These are phyloP conservation scores for Coregonus ussuriensis DNA, from an alignment of 2,797 vertebrate genomes.

Conservation along the genomic window DNA sequence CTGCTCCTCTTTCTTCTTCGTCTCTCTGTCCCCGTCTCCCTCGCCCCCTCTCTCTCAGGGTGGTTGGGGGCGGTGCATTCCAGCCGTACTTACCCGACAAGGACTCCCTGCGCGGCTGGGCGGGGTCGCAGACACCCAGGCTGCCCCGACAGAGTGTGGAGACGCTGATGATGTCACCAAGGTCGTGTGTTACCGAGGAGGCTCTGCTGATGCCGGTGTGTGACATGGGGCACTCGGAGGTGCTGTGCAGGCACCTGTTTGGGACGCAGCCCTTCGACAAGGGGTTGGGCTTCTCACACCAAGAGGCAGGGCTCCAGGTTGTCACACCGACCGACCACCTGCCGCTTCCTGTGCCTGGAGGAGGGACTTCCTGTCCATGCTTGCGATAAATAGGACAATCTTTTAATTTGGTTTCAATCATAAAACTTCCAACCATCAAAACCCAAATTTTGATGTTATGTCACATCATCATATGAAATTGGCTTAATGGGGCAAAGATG, in stretches of 20 bases:
- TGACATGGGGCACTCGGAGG: slow-evolving; percentile 77
- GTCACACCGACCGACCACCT: slow-evolving; percentile 45
- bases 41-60: slow-evolving; percentile 46
- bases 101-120: slow-evolving; percentile 72
- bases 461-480: slow-evolving; percentile 29
- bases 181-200: slow-evolving; percentile 72
- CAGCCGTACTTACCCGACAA: slow-evolving; percentile 81
- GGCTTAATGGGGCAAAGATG: slow-evolving; percentile 3
- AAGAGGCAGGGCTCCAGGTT: slow-evolving; percentile 64
- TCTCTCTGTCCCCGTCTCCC: slow-evolving; percentile 1
- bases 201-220: slow-evolving; percentile 72
- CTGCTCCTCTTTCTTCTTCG: slow-evolving; percentile 7
- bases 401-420: slow-evolving; percentile 40
- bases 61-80: slow-evolving; percentile 81
- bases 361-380: slow-evolving; percentile 52
- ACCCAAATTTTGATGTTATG: slow-evolving; percentile 44
- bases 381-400: not conserved
- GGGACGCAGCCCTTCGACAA: slow-evolving; percentile 70
- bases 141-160: slow-evolving; percentile 23
- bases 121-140: slow-evolving; percentile 63
- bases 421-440: slow-evolving; percentile 34
- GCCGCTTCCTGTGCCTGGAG: slow-evolving; percentile 51
- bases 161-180: slow-evolving; percentile 42
- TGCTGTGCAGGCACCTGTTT: slow-evolving; percentile 71
- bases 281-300: slow-evolving; percentile 63